These are phyloP conservation scores for Parazoanthus atlanticus DNA, from an alignment of 92 coral and sea anemone species.

Conservation along the genomic window DNA sequence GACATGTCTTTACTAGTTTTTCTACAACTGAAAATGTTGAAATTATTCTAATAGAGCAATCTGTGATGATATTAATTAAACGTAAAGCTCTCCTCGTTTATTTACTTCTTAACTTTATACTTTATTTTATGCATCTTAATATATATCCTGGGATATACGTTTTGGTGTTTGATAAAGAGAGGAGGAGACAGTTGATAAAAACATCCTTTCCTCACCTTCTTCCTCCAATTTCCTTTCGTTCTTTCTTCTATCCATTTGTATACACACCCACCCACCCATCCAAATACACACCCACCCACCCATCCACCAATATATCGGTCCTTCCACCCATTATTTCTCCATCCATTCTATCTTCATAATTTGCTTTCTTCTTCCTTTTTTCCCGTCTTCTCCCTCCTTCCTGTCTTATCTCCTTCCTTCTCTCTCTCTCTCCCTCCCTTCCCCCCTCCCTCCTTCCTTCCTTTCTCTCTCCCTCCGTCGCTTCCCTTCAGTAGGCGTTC, in stretches of 20 bases:
- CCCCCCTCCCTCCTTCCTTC: not conserved
- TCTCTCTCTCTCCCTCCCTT: not conserved
- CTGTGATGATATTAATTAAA: not conserved
- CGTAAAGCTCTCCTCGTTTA: not conserved
- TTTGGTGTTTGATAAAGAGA: not conserved
- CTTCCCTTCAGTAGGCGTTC: not conserved
- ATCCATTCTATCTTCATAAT: not conserved
- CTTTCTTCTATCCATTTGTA: not conserved
- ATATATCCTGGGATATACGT: not conserved
- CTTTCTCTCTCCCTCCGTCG: not conserved
- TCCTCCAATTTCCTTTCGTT: not conserved
- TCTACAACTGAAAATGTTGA: constrained; percentile 56
- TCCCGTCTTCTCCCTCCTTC: not conserved
- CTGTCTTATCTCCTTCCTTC: not conserved
- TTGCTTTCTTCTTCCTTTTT: not conserved
- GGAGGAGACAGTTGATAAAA: too few relatives aligned
- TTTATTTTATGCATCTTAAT: not conserved
- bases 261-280: too few relatives aligned
- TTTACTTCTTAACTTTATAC: not conserved
- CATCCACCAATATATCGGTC: not conserved
- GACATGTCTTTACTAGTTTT: constrained; percentile 76
- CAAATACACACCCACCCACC: too few relatives aligned
- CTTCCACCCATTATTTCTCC: not conserved
- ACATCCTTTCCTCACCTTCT: not conserved
- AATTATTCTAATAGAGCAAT: not conserved